Evolutionary conservation across 2,888 invertebrate species (phyloP).

Genomic region (Coleophora flavipennella): DNA sequence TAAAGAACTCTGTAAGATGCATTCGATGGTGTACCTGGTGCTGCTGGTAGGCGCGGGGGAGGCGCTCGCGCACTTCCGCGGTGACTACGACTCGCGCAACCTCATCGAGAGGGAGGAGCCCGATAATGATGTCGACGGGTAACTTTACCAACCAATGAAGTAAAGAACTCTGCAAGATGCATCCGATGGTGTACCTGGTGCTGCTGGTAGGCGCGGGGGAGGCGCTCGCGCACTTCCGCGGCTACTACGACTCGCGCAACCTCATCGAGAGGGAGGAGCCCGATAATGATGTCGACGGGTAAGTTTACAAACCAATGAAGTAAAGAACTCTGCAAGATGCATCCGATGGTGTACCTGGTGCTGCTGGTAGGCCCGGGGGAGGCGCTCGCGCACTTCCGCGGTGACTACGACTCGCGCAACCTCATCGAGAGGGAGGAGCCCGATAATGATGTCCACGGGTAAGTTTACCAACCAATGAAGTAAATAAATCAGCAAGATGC

Average conservation of each 20-base stretch:
- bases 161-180: conserved; percentile 45
- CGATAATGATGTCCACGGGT: background rate
- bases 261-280: conserved; percentile 44
- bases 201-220: conserved; percentile 22
- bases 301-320: background rate
- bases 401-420: conserved; percentile 35
- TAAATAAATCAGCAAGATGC: conserved; percentile 45
- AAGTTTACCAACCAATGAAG: background rate
- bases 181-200: conserved; percentile 30
- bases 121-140: conserved; percentile 1
- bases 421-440: conserved; percentile 44
- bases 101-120: conserved; percentile 44
- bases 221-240: conserved; percentile 28
- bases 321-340: conserved; percentile 45
- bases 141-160: background rate
- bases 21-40: conserved; percentile 30
- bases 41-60: conserved; percentile 22
- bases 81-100: conserved; percentile 35
- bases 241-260: conserved; percentile 35
- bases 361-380: conserved; percentile 22
- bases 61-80: conserved; percentile 28
- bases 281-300: conserved; percentile 1
- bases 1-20: conserved; percentile 44
- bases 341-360: conserved; percentile 30
- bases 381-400: conserved; percentile 28